phyloP scores from a whole-genome alignment of 2,113 vertebrate genomes.

The Leuciscus idus region DNA sequence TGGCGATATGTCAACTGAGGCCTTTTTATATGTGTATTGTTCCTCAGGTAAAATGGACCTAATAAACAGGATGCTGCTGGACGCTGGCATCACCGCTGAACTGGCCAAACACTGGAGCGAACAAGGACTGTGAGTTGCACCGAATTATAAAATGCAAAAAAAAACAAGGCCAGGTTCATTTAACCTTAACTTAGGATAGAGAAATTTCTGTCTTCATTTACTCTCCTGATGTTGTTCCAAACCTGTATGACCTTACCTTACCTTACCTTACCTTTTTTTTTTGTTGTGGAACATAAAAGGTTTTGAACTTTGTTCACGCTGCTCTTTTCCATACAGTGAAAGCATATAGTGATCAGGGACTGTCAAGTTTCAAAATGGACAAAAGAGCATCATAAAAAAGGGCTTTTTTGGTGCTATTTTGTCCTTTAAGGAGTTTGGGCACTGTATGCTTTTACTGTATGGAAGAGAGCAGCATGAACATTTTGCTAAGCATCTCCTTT shows the following conservation, averaged over 20 bases:
- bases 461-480: background rate
- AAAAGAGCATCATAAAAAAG: background rate
- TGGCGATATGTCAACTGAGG: background rate
- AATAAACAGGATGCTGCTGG: conserved; percentile 87
- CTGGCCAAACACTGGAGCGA: conserved; percentile 87
- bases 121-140: conserved; percentile 79
- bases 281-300: background rate
- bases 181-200: background rate
- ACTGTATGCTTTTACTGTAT: background rate
- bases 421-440: background rate
- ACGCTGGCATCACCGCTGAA: conserved; percentile 91
- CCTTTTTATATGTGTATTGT: background rate
- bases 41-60: conserved; percentile 86
- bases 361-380: background rate
- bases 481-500: background rate
- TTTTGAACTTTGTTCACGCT: background rate
- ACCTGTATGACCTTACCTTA: background rate
- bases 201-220: background rate
- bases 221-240: background rate
- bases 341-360: background rate
- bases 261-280: too few species aligned
- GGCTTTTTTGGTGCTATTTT: background rate
- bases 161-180: background rate
- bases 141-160: background rate
- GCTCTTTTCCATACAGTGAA: background rate